phyloP scores from a whole-genome alignment of 2,888 invertebrate genomes.

The Ophonus ardosiacus region DNA sequence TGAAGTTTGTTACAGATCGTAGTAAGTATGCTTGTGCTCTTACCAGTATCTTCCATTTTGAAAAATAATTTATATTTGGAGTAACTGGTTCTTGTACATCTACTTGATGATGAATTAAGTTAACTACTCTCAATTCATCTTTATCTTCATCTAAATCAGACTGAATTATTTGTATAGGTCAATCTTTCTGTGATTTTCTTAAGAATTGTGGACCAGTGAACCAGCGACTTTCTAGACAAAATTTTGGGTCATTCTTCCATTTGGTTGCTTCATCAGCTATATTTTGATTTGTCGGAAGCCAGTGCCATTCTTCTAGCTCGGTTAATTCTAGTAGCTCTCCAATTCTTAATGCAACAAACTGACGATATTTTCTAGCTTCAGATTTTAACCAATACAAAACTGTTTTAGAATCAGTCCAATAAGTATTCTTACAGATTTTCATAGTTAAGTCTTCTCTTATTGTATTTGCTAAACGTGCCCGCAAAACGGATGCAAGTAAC shows the following conservation, averaged over 20 bases:
- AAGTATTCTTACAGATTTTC: constrained; percentile 56
- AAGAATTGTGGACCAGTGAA: background rate
- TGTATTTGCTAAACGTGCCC: constrained; percentile 40
- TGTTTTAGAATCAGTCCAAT: constrained; percentile 69
- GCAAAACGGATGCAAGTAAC: constrained; percentile 66
- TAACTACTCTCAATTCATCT: background rate
- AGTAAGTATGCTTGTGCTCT: background rate
- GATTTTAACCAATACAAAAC: constrained; percentile 68
- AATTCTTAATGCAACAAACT: constrained; percentile 67
- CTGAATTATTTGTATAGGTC: background rate
- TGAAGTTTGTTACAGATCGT: background rate
- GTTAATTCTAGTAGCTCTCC: constrained; percentile 65
- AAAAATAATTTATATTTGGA: background rate
- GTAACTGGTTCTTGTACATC: background rate
- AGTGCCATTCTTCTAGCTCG: constrained; percentile 66
- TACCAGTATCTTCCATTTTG: background rate
- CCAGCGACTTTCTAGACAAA: constrained; percentile 27
- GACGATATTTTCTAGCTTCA: constrained; percentile 67
- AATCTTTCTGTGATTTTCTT: background rate
- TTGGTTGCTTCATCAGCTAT: constrained; percentile 68
- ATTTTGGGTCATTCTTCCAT: constrained; percentile 35
- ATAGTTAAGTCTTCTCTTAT: constrained; percentile 52
- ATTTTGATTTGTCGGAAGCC: constrained; percentile 67
- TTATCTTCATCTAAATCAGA: background rate
- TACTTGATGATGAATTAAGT: background rate